Evolutionary conservation across 2,888 invertebrate genomes (phyloP).

Genomic region (Zootermopsis nevadensis): DNA sequence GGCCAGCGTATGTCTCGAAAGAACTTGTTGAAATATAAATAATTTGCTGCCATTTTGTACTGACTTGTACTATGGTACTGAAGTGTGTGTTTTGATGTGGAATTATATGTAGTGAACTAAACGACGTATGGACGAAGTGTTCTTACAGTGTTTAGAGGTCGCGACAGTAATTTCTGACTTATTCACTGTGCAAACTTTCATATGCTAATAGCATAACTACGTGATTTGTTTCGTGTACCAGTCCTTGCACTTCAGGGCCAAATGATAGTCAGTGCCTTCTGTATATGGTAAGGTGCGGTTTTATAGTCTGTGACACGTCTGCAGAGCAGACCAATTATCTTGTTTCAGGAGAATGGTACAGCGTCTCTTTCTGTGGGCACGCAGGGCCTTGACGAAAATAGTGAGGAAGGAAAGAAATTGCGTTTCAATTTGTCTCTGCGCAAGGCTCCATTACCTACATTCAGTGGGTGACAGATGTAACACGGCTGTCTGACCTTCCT

Average conservation of each 20-base stretch:
- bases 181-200: background rate
- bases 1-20: background rate
- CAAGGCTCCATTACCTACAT: conserved; percentile 5
- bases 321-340: background rate
- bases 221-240: background rate
- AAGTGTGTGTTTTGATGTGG: no score
- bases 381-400: conserved; percentile 3
- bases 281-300: background rate
- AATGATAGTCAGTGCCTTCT: background rate
- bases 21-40: no score
- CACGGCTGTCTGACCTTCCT: background rate
- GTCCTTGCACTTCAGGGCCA: background rate
- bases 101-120: no score
- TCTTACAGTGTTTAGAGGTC: no score
- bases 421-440: background rate
- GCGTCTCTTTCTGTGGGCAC: background rate
- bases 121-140: no score
- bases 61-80: no score
- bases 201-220: background rate
- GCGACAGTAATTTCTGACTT: no score
- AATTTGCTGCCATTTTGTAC: no score
- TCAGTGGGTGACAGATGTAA: background rate
- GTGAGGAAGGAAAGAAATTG: conserved; percentile 16
- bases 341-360: background rate
- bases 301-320: background rate